Base-by-base conservation (phyloP, 2,113 vertebrate species). In the Chascanopsetta lugubris region DNA sequence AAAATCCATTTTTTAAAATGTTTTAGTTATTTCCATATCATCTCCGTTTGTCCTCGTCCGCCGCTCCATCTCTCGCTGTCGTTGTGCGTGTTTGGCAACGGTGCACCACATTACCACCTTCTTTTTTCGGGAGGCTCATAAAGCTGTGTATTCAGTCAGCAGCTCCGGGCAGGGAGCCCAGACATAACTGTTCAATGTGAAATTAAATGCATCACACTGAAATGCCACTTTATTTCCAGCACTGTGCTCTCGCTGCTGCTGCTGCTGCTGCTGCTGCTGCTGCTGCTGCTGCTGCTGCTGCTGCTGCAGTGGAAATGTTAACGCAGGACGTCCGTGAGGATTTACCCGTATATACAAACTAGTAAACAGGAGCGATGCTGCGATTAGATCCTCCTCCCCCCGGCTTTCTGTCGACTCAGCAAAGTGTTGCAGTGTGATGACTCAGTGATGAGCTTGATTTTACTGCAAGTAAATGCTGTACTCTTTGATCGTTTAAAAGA, bases 81-180 rank as follows among this genome's bases (percentile, higher is more conserved):
- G 72, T 72, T 79, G 55, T 81, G 57, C 46, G 30, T 30, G 42
- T 50, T 80, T 77, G 71, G 58, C 73, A 63, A 24, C 22, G 40
- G 47, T 61, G 42, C 68, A 64, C 84, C 51, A 27, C 29, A 69
- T 75, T 74, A 58, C 30, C 71, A 67, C 68, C 70, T 68, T 45
- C 36, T 84, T 50, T 78, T 34, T 11, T 42, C 8, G 29, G 76
- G n/a, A 75, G 70, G 65, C 50, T 78, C 24, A 53, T 72, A 43
- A 75, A 64, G 77, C 60, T 68, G 71, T 80, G 63, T 82, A 48
- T 68, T 79, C 71, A 47, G 56, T 66, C 34, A 79, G 66, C 65
- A 72, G 43, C 43, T 74, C 70, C 67, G 77, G 82, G 79, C 72
- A 63, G 53, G 55, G 59, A 76, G 79, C 85, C 84, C 72, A 80